phyloP scores from a whole-genome alignment of 2,113 vertebrate genomes.

The Psilopsiagon aymara region DNA sequence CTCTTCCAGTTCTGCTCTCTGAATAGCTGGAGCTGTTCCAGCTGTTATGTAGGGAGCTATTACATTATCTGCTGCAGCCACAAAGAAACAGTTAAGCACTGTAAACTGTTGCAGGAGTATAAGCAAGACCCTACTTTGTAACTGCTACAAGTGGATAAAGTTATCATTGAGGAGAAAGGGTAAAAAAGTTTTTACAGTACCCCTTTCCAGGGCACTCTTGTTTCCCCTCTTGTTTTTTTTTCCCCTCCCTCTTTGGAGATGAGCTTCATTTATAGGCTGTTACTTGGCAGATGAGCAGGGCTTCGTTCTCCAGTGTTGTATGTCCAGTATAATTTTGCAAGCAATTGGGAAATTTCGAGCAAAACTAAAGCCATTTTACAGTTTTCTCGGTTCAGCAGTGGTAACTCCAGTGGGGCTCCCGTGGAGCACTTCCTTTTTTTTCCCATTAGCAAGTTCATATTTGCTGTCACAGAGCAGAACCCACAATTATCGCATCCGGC shows the following conservation, averaged over 20 bases:
- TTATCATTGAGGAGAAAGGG: not conserved
- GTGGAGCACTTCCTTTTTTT: not conserved
- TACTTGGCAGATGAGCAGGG: not conserved
- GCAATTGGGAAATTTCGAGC: not conserved
- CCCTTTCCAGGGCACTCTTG: not conserved
- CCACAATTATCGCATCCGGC: not conserved
- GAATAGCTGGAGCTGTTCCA: slow-evolving; percentile 56
- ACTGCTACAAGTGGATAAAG: not conserved
- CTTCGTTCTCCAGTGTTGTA: not conserved
- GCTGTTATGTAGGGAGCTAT: not conserved
- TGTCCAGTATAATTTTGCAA: not conserved
- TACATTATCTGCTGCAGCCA: slow-evolving; percentile 41
- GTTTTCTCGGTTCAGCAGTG: not conserved
- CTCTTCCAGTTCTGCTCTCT: slow-evolving; percentile 25
- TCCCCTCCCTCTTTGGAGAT: not conserved
- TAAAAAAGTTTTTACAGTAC: not conserved
- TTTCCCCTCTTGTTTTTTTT: not conserved
- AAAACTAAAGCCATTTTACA: not conserved
- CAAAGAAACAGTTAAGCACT: slow-evolving; percentile 1
- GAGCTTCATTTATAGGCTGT: not conserved
- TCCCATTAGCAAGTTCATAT: not conserved
- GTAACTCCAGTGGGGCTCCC: not conserved
- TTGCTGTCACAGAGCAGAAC: not conserved
- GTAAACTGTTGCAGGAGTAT: not conserved
- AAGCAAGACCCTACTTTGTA: not conserved